A percentile compares a stretch with the other conserved stretches of the same genome.
These are phyloP conservation scores for Myotis davidii DNA, from an alignment of 2,113 vertebrate genomes.

Conservation along the genomic window DNA sequence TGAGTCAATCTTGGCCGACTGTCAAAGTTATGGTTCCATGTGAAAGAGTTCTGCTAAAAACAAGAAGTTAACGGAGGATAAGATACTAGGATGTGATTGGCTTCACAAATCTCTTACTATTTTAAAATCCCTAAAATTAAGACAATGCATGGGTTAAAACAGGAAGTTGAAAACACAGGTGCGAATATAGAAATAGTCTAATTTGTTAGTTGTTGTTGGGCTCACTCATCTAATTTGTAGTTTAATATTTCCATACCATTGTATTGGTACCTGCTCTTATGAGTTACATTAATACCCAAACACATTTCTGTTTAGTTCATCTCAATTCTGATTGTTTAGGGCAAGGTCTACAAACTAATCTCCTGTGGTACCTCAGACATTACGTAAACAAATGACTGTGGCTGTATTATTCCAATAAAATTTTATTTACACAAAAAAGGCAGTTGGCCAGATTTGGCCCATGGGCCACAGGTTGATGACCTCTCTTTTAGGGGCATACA, in stretches of 20 bases:
- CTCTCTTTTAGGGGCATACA: not conserved
- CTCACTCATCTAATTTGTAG: constrained; percentile 3
- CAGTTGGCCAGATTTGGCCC: not conserved
- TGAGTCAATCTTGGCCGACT: not conserved
- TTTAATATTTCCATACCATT: constrained; percentile 48
- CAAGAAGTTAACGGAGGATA: not conserved
- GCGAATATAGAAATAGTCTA: constrained; percentile 46
- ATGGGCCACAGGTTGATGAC: not conserved
- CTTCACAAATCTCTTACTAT: not conserved
- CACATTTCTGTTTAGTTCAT: not conserved
- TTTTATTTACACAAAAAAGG: constrained; percentile 19
- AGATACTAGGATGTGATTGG: too few species aligned
- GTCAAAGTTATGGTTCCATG: not conserved
- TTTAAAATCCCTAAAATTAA: constrained; percentile 62
- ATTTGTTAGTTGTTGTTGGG: constrained; percentile 40
- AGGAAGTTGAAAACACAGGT: constrained; percentile 48
- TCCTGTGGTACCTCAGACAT: not conserved
- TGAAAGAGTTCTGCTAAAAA: not conserved
- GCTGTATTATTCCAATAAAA: not conserved
- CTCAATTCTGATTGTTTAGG: not conserved
- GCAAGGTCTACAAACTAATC: not conserved
- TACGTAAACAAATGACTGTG: not conserved
- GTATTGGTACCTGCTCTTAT: not conserved
- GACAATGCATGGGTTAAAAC: not conserved
- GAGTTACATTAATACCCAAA: not conserved